phyloP scores from a whole-genome alignment of 2,888 invertebrate genomes.

The Malthinus flaveolus region DNA sequence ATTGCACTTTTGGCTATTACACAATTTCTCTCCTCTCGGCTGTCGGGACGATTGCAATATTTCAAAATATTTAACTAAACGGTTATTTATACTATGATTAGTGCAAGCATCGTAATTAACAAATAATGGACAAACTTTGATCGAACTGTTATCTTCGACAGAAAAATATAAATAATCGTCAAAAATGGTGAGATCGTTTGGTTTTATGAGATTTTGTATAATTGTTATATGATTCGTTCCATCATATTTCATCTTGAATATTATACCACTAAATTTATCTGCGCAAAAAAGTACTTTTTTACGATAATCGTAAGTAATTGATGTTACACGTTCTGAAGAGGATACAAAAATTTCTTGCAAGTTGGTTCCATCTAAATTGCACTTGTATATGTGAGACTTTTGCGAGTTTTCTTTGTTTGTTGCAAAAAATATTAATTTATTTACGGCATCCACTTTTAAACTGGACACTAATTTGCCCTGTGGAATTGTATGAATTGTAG shows the following conservation, averaged over 20 bases:
- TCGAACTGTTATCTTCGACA: slow-evolving; percentile 58
- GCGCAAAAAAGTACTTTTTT: slow-evolving; percentile 73
- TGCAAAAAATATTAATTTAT: slow-evolving; percentile 63
- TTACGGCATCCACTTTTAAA: slow-evolving; percentile 66
- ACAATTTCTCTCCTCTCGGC: slow-evolving; percentile 55
- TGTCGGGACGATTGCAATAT: slow-evolving; percentile 62
- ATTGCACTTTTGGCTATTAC: slow-evolving; percentile 59
- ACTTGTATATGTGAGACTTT: slow-evolving; percentile 58
- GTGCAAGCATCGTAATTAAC: slow-evolving; percentile 57
- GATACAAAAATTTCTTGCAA: slow-evolving; percentile 53
- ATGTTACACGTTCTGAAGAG: slow-evolving; percentile 50
- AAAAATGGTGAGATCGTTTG: slow-evolving; percentile 70
- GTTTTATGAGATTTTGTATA: slow-evolving; percentile 58
- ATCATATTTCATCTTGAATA: slow-evolving; percentile 59
- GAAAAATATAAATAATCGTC: slow-evolving; percentile 79
- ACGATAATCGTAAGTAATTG: slow-evolving; percentile 57
- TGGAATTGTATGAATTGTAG: slow-evolving; percentile 57
- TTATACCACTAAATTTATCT: slow-evolving; percentile 62
- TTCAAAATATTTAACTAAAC: slow-evolving; percentile 57
- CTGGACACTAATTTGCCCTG: slow-evolving; percentile 59
- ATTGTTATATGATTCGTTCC: slow-evolving; percentile 54
- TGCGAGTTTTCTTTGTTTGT: slow-evolving; percentile 54
- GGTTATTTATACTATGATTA: slow-evolving; percentile 53
- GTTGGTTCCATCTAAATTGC: slow-evolving; percentile 59
- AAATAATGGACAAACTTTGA: slow-evolving; percentile 64